Base-by-base conservation (phyloP, 2,888 invertebrate genomes). In the Halictus quadricinctus region DNA sequence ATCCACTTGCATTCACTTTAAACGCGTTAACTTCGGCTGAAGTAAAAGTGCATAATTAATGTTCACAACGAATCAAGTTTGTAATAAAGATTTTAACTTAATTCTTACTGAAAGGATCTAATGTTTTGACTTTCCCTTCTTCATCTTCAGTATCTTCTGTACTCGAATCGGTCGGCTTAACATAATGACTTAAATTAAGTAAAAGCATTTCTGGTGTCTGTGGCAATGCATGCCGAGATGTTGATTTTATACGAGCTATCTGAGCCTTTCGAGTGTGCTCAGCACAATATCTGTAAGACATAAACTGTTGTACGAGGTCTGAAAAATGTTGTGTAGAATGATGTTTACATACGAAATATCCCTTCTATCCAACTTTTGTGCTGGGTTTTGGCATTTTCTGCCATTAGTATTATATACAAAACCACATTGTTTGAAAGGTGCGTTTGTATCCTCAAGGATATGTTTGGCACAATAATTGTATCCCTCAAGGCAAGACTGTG, bases 371-470 rank as follows among this genome's bases (percentile, higher is more conserved):
- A 95, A 95, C 93, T 96, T 96, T 0, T 97, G 97, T 3, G 98
- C 97, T 0, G 98, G 97, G 92, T 97, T 96, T n/a, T 96, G 95
- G 93, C 98, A 98, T 85, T 97, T 95, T 88, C 97, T 96, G 0
- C 97, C 97, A 86, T 96, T 97, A 77, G 96, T 96, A 48, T 96
- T 90, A 94, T 96, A 96, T 87, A 97, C 95, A 93, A 96, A 97
- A 0, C 96, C 95, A 93, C 99, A 99, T 89, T 97, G 97, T 86
- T 96, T 96, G 94, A 96, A 99, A 0, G 98, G 98, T 0, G 98
- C 98, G 18, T 95, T 96, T 10, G 97, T 96, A 94, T 99, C 99
- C 90, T 97, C 96, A 76, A 98, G 95, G 87, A 99, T 98, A 91
- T 99, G 99, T 6, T 97, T 96, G 7, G 96, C 95, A 93, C 99